Evolutionary conservation across 2,797 vertebrate species (phyloP).

Genomic region (Tarsius wallacei): DNA sequence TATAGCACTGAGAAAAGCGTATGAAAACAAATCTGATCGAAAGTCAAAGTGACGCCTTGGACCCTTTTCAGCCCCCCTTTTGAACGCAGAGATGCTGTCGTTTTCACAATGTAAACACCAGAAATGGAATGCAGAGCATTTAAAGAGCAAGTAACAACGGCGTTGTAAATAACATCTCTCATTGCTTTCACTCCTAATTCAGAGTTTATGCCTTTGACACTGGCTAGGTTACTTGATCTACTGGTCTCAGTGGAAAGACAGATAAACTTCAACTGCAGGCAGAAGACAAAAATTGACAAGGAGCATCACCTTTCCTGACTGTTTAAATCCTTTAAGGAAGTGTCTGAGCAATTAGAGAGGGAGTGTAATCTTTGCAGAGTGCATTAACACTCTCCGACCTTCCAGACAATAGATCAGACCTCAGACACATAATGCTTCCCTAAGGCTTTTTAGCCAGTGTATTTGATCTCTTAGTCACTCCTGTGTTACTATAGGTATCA

Average conservation of each 20-base stretch:
- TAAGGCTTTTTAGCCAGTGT: slow-evolving; percentile 90
- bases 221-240: slow-evolving; percentile 83
- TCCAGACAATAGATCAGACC: slow-evolving; percentile 97
- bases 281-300: slow-evolving; percentile 90
- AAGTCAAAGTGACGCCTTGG: slow-evolving; percentile 2
- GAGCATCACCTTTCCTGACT: slow-evolving; percentile 91
- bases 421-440: slow-evolving; percentile 93
- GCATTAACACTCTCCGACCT: slow-evolving; percentile 98
- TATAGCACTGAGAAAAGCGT: not conserved
- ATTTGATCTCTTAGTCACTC: slow-evolving; percentile 89
- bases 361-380: slow-evolving; percentile 97
- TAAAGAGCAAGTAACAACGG: slow-evolving; percentile 65
- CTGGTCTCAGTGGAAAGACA: slow-evolving; percentile 88
- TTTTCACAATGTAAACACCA: not conserved
- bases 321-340: slow-evolving; percentile 92
- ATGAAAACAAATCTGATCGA: slow-evolving; percentile 1
- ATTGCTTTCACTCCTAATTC: slow-evolving; percentile 68
- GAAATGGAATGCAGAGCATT: not conserved
- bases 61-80: not conserved
- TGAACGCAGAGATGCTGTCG: not conserved
- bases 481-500: slow-evolving; percentile 77
- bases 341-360: slow-evolving; percentile 92
- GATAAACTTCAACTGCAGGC: slow-evolving; percentile 89
- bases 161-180: slow-evolving; percentile 75
- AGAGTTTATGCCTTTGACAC: slow-evolving; percentile 75